Evolutionary conservation across 2,113 vertebrate species (phyloP), one percentile per base, ranked within the genome.

Genomic region (Seriola dumerili): DNA sequence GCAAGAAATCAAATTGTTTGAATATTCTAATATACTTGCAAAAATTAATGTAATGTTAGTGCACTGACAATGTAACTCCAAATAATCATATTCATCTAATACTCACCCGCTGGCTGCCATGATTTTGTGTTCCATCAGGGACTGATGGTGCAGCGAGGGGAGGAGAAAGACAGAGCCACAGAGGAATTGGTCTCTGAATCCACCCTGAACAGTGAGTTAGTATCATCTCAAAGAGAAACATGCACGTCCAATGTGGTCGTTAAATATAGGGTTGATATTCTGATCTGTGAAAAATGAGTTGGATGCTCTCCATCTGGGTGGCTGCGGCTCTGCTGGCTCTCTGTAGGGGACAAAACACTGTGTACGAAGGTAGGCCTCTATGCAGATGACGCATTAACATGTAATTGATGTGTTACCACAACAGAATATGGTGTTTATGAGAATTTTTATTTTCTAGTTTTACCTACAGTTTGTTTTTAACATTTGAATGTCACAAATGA

Each of bases 341-440:
- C 48, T 86, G 81, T 70, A 32, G 46, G 34, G 93, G 92, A 89
- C 90, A 93, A 73, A 67, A 84, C 64, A 68, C 74, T 16, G 9
- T 62, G 40, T 55, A 73, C 58, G 76, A 93, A 94, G 95, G 95
- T 96, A 94, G 87, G 95, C 74, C 44, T 68, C 19, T 8, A 42
- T 21, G n/a, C 58, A 14, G 48, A 76, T 54, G 32, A 79, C 8
- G 2, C 23, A 68, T 72, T 80, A 21, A 59, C 23, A 74, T n/a
- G 11, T 38, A 23, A 19, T 44, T 11, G 4, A 69, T 72, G 44
- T 32, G 14, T 36, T 62, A 21, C 16, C 17, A 58, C 6, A 67
- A 1, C 40, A 34, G 21, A 66, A 62, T 48, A 12, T 59, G 19
- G 5, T 25, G 55, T 36, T 57, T 21, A 59, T 13, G 25, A n/a